Conservation (phyloP, 1,140 invertebrate species). For the Bombus terrestris region DNA sequence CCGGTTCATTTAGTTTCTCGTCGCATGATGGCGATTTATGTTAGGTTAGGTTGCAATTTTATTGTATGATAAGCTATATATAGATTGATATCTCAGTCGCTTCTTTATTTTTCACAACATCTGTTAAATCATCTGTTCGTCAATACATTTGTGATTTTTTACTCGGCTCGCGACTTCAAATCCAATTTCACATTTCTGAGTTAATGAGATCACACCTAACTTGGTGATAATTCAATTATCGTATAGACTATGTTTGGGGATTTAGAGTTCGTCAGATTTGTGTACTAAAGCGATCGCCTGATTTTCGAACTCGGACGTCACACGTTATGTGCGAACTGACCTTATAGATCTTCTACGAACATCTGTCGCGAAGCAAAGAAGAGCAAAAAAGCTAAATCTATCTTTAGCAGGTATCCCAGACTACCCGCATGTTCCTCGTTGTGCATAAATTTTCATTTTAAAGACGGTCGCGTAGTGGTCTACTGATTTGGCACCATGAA, state of each 20-base stretch:
- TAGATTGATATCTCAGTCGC: not conserved
- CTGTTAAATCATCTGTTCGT: no score
- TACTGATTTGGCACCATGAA: not conserved
- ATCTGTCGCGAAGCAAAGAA: not conserved
- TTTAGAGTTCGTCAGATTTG: not conserved
- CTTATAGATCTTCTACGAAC: conserved; percentile 5
- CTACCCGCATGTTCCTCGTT: not conserved
- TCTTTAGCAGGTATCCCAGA: not conserved
- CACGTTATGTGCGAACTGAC: not conserved
- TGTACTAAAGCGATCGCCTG: not conserved
- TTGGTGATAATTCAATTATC: not conserved
- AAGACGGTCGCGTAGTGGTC: not conserved
- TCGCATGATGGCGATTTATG: no score
- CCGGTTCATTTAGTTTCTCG: no score
- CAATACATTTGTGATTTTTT: no score
- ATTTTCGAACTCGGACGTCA: not conserved
- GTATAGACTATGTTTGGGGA: not conserved
- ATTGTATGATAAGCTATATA: no score
- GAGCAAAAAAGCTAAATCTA: not conserved
- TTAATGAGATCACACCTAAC: not conserved
- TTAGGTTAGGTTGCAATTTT: no score
- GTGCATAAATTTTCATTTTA: not conserved
- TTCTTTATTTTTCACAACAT: not conserved
- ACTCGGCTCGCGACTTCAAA: not conserved
- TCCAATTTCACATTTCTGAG: not conserved